Evolutionary conservation across 1,140 invertebrate species (phyloP).

Genomic region (Bactericera cockerelli): DNA sequence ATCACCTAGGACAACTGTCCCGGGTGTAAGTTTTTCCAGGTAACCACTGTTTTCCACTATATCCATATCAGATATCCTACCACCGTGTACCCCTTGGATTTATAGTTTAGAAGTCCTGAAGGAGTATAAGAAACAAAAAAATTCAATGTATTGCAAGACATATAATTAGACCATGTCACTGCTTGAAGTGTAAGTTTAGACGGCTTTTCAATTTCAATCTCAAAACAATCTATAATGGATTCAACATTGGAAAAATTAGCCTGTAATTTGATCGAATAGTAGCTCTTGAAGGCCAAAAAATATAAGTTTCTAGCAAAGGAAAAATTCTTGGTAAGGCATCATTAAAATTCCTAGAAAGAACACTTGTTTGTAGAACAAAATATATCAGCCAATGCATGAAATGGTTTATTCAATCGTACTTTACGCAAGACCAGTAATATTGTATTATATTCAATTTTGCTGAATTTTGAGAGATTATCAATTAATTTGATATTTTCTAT

Average conservation of each 20-base stretch:
- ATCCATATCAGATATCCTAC: slow-evolving; percentile 25
- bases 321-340: slow-evolving; percentile 8
- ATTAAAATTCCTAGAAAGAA: slow-evolving; percentile 3
- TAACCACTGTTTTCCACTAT: slow-evolving; percentile 27
- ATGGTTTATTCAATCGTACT: slow-evolving; percentile 8
- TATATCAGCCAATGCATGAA: slow-evolving; percentile 9
- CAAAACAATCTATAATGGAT: slow-evolving; percentile 26
- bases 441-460: not conserved
- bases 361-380: slow-evolving; percentile 7
- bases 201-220: slow-evolving; percentile 31
- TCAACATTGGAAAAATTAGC: slow-evolving; percentile 12
- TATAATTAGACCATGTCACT: slow-evolving; percentile 33
- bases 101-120: slow-evolving; percentile 29
- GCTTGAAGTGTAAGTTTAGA: slow-evolving; percentile 28
- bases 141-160: slow-evolving; percentile 33
- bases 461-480: not conserved
- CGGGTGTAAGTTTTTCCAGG: slow-evolving; percentile 23
- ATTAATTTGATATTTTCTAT: slow-evolving; percentile 1
- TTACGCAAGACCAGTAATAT: slow-evolving; percentile 3
- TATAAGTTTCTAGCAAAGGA: slow-evolving; percentile 7
- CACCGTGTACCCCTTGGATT: slow-evolving; percentile 29
- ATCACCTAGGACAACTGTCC: slow-evolving; percentile 26
- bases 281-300: slow-evolving; percentile 13
- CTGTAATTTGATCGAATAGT: slow-evolving; percentile 11
- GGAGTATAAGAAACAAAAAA: slow-evolving; percentile 32